Conservation (phyloP, 2,797 vertebrate genomes). For the Pachyuromys duprasi region DNA sequence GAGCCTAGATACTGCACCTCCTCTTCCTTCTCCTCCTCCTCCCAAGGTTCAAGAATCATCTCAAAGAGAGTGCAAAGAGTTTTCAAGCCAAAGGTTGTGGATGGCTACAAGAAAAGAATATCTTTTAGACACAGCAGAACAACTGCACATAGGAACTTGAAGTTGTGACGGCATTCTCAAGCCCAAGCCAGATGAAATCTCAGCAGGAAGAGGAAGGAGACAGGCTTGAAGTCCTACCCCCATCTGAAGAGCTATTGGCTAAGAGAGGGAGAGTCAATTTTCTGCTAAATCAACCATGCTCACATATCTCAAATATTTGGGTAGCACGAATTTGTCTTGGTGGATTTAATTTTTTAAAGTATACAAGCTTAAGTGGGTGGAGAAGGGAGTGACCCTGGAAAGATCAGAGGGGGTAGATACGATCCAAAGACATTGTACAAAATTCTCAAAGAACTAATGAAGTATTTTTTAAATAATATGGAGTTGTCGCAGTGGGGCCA, state of each 20-base stretch:
- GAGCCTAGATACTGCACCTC: background rate
- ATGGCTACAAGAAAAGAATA: background rate
- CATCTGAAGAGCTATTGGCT: too few relatives aligned
- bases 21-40: background rate
- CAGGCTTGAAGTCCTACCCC: too few relatives aligned
- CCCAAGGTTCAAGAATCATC: background rate
- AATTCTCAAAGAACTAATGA: background rate
- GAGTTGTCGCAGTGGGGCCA: background rate
- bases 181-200: background rate
- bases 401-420: background rate
- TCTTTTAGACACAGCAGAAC: background rate
- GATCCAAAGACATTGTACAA: background rate
- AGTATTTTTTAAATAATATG: background rate
- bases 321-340: background rate
- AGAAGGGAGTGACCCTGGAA: background rate
- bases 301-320: background rate
- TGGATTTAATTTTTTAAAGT: background rate
- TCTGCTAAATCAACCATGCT: background rate
- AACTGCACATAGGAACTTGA: background rate
- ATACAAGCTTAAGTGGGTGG: background rate
- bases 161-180: background rate
- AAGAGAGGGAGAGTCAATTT: background rate
- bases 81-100: background rate
- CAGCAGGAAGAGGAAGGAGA: background rate
- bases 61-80: background rate